Conservation (phyloP, 2,797 vertebrate species). For the Xenops minutus region DNA sequence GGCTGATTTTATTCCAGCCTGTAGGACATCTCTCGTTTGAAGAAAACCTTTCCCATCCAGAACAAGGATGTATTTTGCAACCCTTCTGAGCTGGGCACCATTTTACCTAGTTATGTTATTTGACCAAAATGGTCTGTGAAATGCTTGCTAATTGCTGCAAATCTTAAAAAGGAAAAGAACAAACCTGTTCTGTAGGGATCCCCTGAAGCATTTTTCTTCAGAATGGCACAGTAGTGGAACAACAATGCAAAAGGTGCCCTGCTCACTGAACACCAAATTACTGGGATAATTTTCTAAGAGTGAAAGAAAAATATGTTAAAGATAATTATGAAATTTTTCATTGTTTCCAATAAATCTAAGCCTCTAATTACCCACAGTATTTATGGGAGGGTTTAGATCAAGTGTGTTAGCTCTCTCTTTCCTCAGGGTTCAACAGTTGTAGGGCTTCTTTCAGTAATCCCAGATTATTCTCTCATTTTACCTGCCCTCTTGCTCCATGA, state of each 20-base stretch:
- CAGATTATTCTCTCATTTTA: slow-evolving; percentile 60
- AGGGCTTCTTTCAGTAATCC: slow-evolving; percentile 54
- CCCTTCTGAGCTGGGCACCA: not conserved
- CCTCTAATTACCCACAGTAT: slow-evolving; percentile 72
- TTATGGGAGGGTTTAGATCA: slow-evolving; percentile 63
- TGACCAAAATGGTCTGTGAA: slow-evolving; percentile 84
- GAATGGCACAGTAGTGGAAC: not conserved
- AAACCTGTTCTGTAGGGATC: slow-evolving; percentile 12
- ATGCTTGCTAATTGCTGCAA: slow-evolving; percentile 86
- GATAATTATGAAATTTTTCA: slow-evolving; percentile 79
- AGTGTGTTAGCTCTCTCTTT: slow-evolving; percentile 44
- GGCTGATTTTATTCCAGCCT: not conserved
- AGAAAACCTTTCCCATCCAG: slow-evolving; percentile 14
- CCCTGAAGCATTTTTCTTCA: slow-evolving; percentile 33
- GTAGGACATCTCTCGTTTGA: not conserved
- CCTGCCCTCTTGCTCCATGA: slow-evolving; percentile 41
- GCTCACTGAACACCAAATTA: slow-evolving; percentile 58
- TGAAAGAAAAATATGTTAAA: slow-evolving; percentile 72
- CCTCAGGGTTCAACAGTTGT: slow-evolving; percentile 58
- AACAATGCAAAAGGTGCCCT: slow-evolving; percentile 30
- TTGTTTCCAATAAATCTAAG: slow-evolving; percentile 78
- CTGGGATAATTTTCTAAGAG: slow-evolving; percentile 66
- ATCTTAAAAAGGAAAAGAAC: slow-evolving; percentile 73
- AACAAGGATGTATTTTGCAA: slow-evolving; percentile 25
- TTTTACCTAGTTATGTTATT: slow-evolving; percentile 73